Percentiles rank a stretch among this genome's conserved stretches.
These are phyloP conservation scores for Sphecodes monilicornis DNA, from an alignment of 2,888 invertebrate genomes.

Conservation along the genomic window DNA sequence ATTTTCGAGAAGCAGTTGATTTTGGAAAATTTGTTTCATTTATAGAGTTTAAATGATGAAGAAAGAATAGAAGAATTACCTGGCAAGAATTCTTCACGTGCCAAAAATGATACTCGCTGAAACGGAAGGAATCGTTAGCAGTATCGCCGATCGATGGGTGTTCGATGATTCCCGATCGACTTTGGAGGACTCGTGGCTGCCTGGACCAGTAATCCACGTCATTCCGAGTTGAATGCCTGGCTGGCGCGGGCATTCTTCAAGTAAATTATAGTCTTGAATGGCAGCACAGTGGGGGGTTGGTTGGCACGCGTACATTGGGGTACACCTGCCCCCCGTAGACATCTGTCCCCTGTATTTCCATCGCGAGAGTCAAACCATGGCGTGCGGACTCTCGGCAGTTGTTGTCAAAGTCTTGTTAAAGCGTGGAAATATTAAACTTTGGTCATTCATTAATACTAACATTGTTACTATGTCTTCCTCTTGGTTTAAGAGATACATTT, in stretches of 20 bases:
- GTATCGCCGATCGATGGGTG: slow-evolving; percentile 48
- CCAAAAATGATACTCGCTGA: background rate
- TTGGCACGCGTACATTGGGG: slow-evolving; percentile 82
- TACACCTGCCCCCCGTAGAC: slow-evolving; percentile 83
- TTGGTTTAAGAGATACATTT: background rate
- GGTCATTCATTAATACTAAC: background rate
- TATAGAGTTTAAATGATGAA: background rate
- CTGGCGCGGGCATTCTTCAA: slow-evolving; percentile 82
- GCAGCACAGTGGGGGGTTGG: slow-evolving; percentile 83
- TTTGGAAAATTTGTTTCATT: background rate
- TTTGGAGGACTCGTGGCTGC: slow-evolving; percentile 59
- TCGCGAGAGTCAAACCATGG: slow-evolving; percentile 78
- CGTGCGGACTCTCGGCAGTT: slow-evolving; percentile 63
- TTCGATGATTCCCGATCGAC: slow-evolving; percentile 67
- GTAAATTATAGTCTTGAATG: slow-evolving; percentile 85
- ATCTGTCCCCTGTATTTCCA: slow-evolving; percentile 81
- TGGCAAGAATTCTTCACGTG: background rate
- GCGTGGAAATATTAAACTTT: slow-evolving; percentile 28
- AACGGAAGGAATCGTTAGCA: slow-evolving; percentile 32
- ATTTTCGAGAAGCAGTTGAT: background rate
- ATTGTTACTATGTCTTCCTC: background rate
- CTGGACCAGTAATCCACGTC: slow-evolving; percentile 71
- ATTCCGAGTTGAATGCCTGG: slow-evolving; percentile 77
- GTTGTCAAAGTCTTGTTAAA: slow-evolving; percentile 71
- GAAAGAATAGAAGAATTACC: background rate